phyloP scores from a whole-genome alignment of 2,113 vertebrate genomes.

The Puma concolor region DNA sequence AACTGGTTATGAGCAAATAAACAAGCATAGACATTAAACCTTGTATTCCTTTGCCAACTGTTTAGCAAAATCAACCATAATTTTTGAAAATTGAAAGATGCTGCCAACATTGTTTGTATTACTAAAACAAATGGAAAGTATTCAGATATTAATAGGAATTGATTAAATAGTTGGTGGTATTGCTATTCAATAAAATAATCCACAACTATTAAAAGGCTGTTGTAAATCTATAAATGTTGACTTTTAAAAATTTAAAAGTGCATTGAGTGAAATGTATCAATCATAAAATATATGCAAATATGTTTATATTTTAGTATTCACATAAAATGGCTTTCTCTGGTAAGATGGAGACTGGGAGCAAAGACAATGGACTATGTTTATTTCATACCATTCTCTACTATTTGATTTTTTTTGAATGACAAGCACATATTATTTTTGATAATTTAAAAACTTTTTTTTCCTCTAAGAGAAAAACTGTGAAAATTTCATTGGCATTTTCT shows the following conservation, averaged over 20 bases:
- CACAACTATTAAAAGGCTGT: background rate
- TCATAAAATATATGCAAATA: background rate
- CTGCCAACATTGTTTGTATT: background rate
- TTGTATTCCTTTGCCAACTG: background rate
- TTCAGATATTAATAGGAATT: background rate
- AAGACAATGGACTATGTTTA: background rate
- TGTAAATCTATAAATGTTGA: background rate
- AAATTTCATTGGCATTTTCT: background rate
- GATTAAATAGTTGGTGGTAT: background rate
- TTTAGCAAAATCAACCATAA: background rate
- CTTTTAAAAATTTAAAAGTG: background rate
- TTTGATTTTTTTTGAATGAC: background rate
- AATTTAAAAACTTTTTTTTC: background rate
- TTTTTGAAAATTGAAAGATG: background rate
- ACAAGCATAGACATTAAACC: background rate
- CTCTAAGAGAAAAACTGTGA: background rate
- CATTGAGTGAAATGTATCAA: background rate
- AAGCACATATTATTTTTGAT: background rate
- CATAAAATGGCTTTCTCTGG: background rate
- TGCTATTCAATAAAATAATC: background rate
- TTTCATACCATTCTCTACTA: background rate
- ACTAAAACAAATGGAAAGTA: background rate
- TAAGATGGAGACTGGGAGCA: fast-evolving
- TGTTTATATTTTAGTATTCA: background rate
- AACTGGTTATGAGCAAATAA: background rate